Evolutionary conservation across 2,888 invertebrate genomes (phyloP).

Genomic region (Lasioglossum oenotherae): DNA sequence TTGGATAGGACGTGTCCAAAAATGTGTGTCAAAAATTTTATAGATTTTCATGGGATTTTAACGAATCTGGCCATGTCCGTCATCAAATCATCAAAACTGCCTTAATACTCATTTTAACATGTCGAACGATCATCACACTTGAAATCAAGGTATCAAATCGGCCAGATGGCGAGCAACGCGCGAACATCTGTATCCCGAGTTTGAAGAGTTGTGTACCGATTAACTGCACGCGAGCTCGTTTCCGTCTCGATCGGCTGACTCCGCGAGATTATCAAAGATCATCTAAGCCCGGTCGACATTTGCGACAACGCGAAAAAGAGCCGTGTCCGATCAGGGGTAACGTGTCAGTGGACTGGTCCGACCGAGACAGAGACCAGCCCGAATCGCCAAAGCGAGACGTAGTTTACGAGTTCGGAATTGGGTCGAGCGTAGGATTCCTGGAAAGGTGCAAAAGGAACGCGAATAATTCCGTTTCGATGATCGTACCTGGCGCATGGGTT

Average conservation of each 20-base stretch:
- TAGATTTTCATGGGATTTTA: no score
- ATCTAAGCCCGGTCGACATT: neutral
- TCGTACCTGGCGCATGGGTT: conserved; percentile 41
- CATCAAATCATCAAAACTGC: neutral
- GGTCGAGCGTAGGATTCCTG: conserved; percentile 40
- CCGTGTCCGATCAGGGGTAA: conserved; percentile 2
- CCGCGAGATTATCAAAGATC: neutral
- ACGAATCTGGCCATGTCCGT: no score
- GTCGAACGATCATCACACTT: neutral
- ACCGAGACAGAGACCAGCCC: neutral
- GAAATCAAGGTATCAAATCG: neutral
- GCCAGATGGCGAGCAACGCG: neutral
- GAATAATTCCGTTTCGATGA: conserved; percentile 60
- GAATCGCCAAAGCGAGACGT: conserved; percentile 25
- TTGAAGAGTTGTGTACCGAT: neutral
- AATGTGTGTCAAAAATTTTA: neutral
- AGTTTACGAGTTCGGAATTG: conserved; percentile 36
- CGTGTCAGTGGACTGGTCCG: neutral
- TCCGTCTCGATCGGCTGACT: neutral
- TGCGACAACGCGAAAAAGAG: neutral
- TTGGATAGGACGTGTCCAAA: neutral
- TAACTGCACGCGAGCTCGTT: neutral
- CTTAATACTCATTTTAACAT: no score
- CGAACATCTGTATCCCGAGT: neutral
- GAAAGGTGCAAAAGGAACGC: conserved; percentile 47